Evolutionary conservation across 53 echinoderm and acorn worm species (phyloP), one percentile per base, ranked within the genome.

Genomic region (Henricia sp.): DNA sequence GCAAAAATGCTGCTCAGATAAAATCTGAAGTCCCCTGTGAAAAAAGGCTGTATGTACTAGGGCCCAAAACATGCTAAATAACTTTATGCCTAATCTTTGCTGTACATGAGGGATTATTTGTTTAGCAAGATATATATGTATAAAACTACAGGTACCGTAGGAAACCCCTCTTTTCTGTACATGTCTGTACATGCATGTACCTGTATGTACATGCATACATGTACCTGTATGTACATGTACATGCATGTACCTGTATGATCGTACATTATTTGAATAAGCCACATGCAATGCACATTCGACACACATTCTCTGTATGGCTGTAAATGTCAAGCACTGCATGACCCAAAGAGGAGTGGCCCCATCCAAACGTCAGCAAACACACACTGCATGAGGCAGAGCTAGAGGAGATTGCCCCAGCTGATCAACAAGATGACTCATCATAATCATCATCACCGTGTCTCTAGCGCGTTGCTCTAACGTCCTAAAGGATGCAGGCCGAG

Each of bases 331-430:
- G 30, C 51, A 41, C 21, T 17, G 55, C 14, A 24, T 12, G n/a
- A n/a, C n/a, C n/a, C n/a, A n/a, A n/a, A n/a, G 26, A 3, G 73
- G 73, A 36, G 55, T 29, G 40, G 55, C 16, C 63, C 9, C 1
- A 21, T 20, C 8, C 37, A 40, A 55, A 58, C 42, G 58, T 40
- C 43, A 76, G 25, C 38, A 21, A 35, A 12, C 37, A 54, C 40
- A 19, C 66, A 38, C 23, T 23, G 19, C n/a, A n/a, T 39, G 8
- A 14, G 8, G 8, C 48, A 46, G 48, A 46, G 8, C 16, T 33
- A 40, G 42, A 76, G 59, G 76, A 76, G 76, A 76, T 76, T 76
- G 76, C 76, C 76, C 76, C 42, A 35, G 76, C 42, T 76, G 76
- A 76, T 30, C 76, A 24, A 17, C 19, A 41, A 1, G 59, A 76